Percentiles rank a stretch among this genome's conserved stretches.
phyloP scores from a whole-genome alignment of 2,113 vertebrate genomes.

The Menidia beryllina region DNA sequence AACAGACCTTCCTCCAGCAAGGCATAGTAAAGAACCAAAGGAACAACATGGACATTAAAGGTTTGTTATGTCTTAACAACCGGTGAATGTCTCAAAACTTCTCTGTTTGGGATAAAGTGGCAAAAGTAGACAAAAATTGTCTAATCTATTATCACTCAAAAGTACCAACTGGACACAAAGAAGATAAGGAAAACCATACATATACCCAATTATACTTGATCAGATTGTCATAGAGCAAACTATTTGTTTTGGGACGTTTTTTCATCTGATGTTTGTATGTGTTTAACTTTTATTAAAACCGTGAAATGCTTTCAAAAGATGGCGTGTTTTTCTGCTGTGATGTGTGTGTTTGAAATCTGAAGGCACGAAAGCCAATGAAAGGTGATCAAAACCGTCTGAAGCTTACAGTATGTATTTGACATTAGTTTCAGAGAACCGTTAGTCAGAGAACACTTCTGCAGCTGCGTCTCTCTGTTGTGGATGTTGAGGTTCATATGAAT shows the following conservation, averaged over 20 bases:
- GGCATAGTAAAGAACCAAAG: not conserved
- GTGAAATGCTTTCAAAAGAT: not conserved
- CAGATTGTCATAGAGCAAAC: not conserved
- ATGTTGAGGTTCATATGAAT: slow-evolving; percentile 43
- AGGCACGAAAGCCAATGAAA: not conserved
- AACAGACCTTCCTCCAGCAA: not conserved
- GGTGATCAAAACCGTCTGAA: slow-evolving; percentile 19
- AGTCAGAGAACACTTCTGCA: slow-evolving; percentile 16
- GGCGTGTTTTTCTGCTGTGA: not conserved
- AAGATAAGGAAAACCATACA: not conserved
- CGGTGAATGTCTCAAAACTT: not conserved
- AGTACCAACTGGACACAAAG: not conserved
- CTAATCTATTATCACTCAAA: no score
- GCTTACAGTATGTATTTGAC: slow-evolving; percentile 7
- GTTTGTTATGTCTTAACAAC: not conserved
- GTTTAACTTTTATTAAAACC: not conserved
- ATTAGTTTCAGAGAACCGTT: slow-evolving; percentile 19
- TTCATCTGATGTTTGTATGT: not conserved
- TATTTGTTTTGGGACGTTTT: not conserved
- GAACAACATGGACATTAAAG: not conserved
- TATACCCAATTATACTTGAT: not conserved
- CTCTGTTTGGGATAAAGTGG: not conserved
- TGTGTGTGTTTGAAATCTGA: slow-evolving; percentile 6
- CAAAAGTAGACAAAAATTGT: not conserved
- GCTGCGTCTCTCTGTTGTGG: slow-evolving; percentile 9